These are phyloP conservation scores for Keiferia lycopersicella DNA, from an alignment of 2,888 invertebrate species.

Conservation along the genomic window DNA sequence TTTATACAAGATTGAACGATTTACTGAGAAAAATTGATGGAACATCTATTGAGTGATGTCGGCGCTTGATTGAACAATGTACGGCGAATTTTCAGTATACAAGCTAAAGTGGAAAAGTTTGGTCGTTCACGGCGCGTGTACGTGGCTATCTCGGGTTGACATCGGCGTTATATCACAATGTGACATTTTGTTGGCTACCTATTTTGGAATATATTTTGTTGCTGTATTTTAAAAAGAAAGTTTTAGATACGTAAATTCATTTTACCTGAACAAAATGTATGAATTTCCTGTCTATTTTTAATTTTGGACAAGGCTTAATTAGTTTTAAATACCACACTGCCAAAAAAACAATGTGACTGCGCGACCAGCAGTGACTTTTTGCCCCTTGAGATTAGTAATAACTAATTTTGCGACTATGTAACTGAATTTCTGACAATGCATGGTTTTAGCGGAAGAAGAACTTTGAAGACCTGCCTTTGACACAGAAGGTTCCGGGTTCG, in stretches of 20 bases:
- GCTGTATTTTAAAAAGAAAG: background rate
- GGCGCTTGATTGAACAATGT: conserved; percentile 68
- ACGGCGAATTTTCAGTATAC: conserved; percentile 35
- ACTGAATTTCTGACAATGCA: no score
- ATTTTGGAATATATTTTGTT: background rate
- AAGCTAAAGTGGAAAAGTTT: conserved; percentile 31
- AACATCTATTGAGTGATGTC: conserved; percentile 75
- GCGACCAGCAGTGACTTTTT: no score
- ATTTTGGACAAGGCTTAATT: no score
- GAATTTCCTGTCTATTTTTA: background rate
- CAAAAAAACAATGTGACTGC: no score
- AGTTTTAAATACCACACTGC: no score
- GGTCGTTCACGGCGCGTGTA: conserved; percentile 25
- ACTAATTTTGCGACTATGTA: no score
- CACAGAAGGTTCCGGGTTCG: no score
- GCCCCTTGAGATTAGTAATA: no score
- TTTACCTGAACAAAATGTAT: background rate
- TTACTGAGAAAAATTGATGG: conserved; percentile 79
- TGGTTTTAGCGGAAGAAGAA: no score
- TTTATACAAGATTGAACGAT: conserved; percentile 81
- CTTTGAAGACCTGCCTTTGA: no score
- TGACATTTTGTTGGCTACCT: conserved; percentile 4
- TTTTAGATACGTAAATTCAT: background rate
- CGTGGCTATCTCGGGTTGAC: conserved; percentile 23
- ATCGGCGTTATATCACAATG: conserved; percentile 1